Evolutionary conservation across 2,888 invertebrate genomes (phyloP).

Genomic region (Holacanthella duospinosa): DNA sequence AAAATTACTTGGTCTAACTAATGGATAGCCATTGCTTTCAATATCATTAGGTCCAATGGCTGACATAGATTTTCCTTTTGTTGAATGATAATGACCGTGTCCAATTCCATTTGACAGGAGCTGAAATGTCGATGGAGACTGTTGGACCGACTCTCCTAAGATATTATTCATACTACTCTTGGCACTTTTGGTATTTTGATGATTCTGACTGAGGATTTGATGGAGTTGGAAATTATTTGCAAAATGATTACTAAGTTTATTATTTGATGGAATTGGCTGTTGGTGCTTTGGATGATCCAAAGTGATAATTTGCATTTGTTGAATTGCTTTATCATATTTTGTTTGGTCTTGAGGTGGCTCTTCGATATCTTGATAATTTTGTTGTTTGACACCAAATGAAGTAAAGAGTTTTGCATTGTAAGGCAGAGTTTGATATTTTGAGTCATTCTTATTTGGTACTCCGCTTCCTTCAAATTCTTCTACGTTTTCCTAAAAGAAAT

Average conservation of each 20-base stretch:
- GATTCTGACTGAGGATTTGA: constrained; percentile 20
- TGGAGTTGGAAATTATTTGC: constrained; percentile 18
- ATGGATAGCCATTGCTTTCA: constrained; percentile 3
- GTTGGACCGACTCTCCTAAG: constrained; percentile 6
- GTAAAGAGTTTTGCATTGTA: constrained; percentile 57
- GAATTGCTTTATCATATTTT: constrained; percentile 28
- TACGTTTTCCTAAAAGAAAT: constrained; percentile 36
- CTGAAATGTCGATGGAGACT: background rate
- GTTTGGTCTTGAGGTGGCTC: background rate
- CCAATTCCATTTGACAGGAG: background rate
- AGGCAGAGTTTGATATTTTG: constrained; percentile 82
- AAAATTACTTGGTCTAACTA: constrained; percentile 2
- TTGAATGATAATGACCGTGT: background rate
- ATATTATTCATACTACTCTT: constrained; percentile 11
- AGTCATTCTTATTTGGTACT: constrained; percentile 70
- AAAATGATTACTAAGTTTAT: constrained; percentile 3
- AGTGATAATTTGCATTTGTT: constrained; percentile 37
- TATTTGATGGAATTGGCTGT: constrained; percentile 22
- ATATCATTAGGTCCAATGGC: constrained; percentile 4
- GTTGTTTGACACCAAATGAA: constrained; percentile 28
- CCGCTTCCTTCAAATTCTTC: constrained; percentile 45
- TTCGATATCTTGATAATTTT: constrained; percentile 7
- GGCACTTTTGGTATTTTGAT: constrained; percentile 25
- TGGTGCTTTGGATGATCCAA: constrained; percentile 31
- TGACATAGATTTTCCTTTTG: constrained; percentile 2